Base-by-base conservation (phyloP, 2,797 vertebrate species). In the Aphelocoma californica region DNA sequence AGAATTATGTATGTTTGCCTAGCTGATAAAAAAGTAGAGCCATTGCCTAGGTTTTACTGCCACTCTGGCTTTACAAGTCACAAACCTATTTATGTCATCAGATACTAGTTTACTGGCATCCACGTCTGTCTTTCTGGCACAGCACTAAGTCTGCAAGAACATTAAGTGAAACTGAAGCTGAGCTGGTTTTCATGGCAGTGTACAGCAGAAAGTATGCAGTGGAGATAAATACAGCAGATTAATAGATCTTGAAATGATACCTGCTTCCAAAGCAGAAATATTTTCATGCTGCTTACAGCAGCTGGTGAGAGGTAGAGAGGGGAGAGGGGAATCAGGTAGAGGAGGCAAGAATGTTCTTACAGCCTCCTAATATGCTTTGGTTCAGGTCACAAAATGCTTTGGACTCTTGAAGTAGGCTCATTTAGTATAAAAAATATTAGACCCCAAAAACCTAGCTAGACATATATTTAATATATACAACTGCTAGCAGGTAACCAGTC, bases 401-500 rank as follows among this genome's bases (percentile, higher is more conserved):
- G 18, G 45, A 44, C 44, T 4, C 10, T 64, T 38, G 36, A 69
- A 36, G 11, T 10, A 40, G 13, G 5, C 13, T 72, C 8, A 70
- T 58, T 40, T 64, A 71, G 9, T 5, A 71, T 8, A 17, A 60
- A 40, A 51, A 61, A 36, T 23, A 23, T 18, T 20, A 45, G 34
- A 10, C 20, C 2, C 3, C 2, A 3, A 25, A 47, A 44, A 14
- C 19, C 0, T 9, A 54, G 3, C 3, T 47, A 58, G 8, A 31
- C 0, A 1, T 45, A 20, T 2, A 21, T 56, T 13, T 70, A 51
- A 44, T 71, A 67, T 13, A 5, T 67, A 17, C 10, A 51, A 3
- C 14, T 45, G 18, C 8, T 82, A 60, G 32, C 1, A 3, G 12
- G 7, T 60, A 80, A 50, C 17, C 31, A 69, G 11, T 69, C 7